Base-by-base conservation (phyloP, 2,113 vertebrate species). In the Albula glossodonta region DNA sequence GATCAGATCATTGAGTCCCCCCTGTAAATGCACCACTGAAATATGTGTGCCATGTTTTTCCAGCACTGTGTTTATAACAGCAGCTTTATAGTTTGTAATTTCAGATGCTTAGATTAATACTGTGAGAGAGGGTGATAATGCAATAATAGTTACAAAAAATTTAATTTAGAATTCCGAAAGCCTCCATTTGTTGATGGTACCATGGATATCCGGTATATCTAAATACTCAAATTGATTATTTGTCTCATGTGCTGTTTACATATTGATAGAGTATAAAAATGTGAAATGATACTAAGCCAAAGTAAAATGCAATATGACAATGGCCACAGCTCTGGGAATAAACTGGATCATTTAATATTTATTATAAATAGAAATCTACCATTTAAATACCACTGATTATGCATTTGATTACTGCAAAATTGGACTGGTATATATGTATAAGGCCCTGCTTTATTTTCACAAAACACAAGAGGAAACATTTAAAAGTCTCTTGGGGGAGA, bases 371-470 rank as follows among this genome's bases (percentile, higher is more conserved):
- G 25, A 74, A 74, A 74, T 25, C 22, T 74, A 74, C 70, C 8
- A 31, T 74, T 74, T 74, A 74, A 66, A 74, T 22, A 74, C 22
- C 5, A 31, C 70, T 74, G 12, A 2, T 56, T 56, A 56, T 56
- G 53, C 12, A 6, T 56, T 74, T 74, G 70, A 74, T 74, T 31
- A 9, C 22, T 74, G 4, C 63, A n/a, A 22, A 70, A 22, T 70
- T 22, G 3, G 63, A 17, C 17, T n/a, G 13, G 3, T 89, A 86
- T 84, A 77, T 86, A 83, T 66, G 87, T 78, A 80, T 0, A 48
- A 88, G 86, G 84, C 88, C 41, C 49, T 91, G 85, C 89, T 94
- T 90, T 82, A 86, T 91, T 92, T 90, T 77, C 85, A 89, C 82
- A 79, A 81, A 78, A 85, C 87, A 80, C 89, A 87, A 83, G 77